These are phyloP conservation scores for Endomychus coccineus DNA, from an alignment of 2,888 invertebrate species.

Conservation along the genomic window DNA sequence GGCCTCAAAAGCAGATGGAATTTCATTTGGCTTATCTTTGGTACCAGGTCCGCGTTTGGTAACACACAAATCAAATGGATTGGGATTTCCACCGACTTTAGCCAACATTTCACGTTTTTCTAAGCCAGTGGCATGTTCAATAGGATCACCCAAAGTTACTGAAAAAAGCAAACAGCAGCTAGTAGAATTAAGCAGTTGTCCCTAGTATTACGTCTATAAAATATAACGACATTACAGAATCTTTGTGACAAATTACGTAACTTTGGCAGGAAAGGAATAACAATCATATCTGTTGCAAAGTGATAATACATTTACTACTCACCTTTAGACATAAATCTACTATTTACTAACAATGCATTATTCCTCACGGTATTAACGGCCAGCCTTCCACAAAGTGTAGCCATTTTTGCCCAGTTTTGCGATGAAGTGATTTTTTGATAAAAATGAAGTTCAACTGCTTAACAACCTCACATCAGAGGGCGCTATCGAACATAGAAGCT, in stretches of 20 bases:
- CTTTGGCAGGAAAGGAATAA: too few species aligned
- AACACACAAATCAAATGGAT: slow-evolving; percentile 79
- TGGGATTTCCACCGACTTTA: slow-evolving; percentile 78
- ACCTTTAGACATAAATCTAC: slow-evolving; percentile 54
- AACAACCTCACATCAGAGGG: too few species aligned
- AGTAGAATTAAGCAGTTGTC: too few species aligned
- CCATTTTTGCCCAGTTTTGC: too few species aligned
- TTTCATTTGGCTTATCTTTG: slow-evolving; percentile 75
- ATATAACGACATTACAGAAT: too few species aligned
- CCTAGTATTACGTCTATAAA: too few species aligned
- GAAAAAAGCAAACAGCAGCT: slow-evolving; percentile 24
- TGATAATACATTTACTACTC: too few species aligned
- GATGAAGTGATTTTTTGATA: too few species aligned
- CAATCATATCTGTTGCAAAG: too few species aligned
- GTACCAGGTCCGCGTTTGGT: slow-evolving; percentile 74
- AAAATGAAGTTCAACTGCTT: too few species aligned
- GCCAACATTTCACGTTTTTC: slow-evolving; percentile 87
- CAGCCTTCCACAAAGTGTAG: slow-evolving; percentile 68
- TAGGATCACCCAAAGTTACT: slow-evolving; percentile 74
- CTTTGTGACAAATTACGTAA: too few species aligned
- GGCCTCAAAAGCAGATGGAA: slow-evolving; percentile 84
- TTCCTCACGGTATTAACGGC: slow-evolving; percentile 56
- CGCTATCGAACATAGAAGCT: too few species aligned
- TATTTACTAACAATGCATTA: slow-evolving; percentile 55
- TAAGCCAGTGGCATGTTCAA: slow-evolving; percentile 89